Evolutionary conservation across 2,113 vertebrate genomes (phyloP).

Genomic region (Carassius gibelio): DNA sequence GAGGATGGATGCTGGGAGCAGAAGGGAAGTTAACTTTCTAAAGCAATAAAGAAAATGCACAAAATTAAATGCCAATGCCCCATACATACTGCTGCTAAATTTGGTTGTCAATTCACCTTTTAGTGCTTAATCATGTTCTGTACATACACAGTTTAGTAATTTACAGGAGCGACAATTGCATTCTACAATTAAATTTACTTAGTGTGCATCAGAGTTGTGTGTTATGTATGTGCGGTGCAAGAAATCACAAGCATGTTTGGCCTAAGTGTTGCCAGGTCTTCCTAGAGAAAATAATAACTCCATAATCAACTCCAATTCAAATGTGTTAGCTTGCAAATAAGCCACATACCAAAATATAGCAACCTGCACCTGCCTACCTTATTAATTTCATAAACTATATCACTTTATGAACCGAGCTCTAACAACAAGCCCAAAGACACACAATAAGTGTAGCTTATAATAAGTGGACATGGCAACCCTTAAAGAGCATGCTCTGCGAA

Average conservation of each 20-base stretch:
- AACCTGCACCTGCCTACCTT: too few relatives aligned
- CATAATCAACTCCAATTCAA: not conserved
- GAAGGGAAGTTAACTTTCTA: not conserved
- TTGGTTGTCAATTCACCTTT: not conserved
- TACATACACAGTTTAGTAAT: too few relatives aligned
- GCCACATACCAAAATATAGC: too few relatives aligned
- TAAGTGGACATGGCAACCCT: not conserved
- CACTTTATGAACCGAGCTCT: not conserved
- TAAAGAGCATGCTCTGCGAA: not conserved
- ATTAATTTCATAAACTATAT: too few relatives aligned
- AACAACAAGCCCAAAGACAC: not conserved
- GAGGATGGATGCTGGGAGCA: not conserved
- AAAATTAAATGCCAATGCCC: not conserved
- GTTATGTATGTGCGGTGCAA: too few relatives aligned
- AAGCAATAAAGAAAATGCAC: not conserved
- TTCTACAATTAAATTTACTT: not conserved
- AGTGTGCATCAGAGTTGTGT: not conserved
- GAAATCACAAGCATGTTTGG: too few relatives aligned
- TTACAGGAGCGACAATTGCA: not conserved
- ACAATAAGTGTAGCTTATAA: not conserved
- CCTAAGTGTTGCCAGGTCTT: not conserved
- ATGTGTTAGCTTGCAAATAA: too few relatives aligned
- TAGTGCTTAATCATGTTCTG: not conserved
- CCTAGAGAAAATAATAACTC: not conserved
- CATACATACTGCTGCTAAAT: not conserved